phyloP scores from a whole-genome alignment of 2,797 vertebrate genomes.

The Somateria mollissima region DNA sequence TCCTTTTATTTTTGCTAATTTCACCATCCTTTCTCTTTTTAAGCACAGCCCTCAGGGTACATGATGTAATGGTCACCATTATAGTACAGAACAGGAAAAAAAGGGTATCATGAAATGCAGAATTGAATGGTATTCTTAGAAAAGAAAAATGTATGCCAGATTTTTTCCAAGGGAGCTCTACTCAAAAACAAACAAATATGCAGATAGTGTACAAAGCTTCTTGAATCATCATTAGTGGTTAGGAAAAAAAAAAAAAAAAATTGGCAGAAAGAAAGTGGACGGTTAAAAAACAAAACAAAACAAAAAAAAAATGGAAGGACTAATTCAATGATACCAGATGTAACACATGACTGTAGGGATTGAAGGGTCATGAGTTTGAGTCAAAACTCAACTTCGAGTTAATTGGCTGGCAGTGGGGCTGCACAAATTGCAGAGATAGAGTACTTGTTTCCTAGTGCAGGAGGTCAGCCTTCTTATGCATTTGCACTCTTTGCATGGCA shows the following conservation, averaged over 20 bases:
- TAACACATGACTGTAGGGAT: conserved; percentile 65
- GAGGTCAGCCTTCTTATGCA: conserved; percentile 50
- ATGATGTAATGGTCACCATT: conserved; percentile 80
- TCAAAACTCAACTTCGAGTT: conserved; percentile 80
- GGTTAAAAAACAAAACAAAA: conserved; percentile 40
- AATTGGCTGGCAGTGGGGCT: conserved; percentile 75
- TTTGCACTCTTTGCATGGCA: conserved; percentile 57
- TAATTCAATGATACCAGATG: conserved; percentile 73
- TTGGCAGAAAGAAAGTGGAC: conserved; percentile 57
- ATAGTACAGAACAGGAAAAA: conserved; percentile 72
- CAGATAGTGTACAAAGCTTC: conserved; percentile 70
- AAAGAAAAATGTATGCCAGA: conserved; percentile 73
- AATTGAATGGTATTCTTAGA: conserved; percentile 77
- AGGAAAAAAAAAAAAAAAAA: conserved; percentile 26
- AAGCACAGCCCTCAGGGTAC: conserved; percentile 74
- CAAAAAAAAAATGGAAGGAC: conserved; percentile 62
- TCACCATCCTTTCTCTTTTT: conserved; percentile 77
- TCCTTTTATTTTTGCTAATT: conserved; percentile 80
- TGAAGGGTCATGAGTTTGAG: conserved; percentile 76
- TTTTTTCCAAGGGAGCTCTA: conserved; percentile 67
- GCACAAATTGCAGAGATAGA: conserved; percentile 70
- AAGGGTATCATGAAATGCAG: conserved; percentile 76
- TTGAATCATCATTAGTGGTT: conserved; percentile 67
- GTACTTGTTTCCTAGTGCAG: conserved; percentile 64
- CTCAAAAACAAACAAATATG: conserved; percentile 73